Evolutionary conservation across 2,113 vertebrate genomes (phyloP).

Genomic region (Ictidomys tridecemlineatus): DNA sequence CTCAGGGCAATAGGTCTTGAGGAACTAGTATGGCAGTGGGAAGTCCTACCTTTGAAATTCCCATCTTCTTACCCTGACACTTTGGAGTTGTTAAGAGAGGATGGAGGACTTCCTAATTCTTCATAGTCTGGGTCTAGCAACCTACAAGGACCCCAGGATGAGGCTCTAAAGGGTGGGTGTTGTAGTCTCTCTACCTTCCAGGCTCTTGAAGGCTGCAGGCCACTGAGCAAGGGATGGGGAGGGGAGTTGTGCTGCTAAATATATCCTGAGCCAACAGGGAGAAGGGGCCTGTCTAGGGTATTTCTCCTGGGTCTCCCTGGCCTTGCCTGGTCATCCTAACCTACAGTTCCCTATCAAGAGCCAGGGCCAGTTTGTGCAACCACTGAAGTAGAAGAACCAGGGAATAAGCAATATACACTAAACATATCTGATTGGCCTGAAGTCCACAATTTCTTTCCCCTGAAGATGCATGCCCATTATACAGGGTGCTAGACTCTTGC

Average conservation of each 20-base stretch:
- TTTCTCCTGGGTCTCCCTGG: not conserved
- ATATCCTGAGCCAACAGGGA: not conserved
- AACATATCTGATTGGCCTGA: not conserved
- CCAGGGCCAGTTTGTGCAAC: not conserved
- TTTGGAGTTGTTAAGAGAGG: not conserved
- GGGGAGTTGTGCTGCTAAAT: not conserved
- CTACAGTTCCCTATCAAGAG: not conserved
- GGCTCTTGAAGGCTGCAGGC: not conserved
- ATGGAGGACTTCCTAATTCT: not conserved
- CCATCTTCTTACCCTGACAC: not conserved
- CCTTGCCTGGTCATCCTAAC: not conserved
- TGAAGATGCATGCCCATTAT: accelerated
- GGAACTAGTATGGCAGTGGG: not conserved
- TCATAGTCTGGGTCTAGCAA: not conserved
- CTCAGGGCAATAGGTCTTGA: not conserved
- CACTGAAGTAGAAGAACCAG: not conserved
- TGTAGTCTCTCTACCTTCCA: not conserved
- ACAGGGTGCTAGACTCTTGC: not conserved
- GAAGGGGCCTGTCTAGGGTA: too few relatives aligned
- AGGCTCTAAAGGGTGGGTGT: not conserved
- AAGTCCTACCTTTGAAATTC: not conserved
- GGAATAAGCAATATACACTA: not conserved
- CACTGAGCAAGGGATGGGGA: not conserved
- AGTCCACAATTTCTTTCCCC: not conserved
- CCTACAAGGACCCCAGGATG: not conserved